phyloP scores from a whole-genome alignment of 2,888 invertebrate genomes.

The Drosophila sordidapex region DNA sequence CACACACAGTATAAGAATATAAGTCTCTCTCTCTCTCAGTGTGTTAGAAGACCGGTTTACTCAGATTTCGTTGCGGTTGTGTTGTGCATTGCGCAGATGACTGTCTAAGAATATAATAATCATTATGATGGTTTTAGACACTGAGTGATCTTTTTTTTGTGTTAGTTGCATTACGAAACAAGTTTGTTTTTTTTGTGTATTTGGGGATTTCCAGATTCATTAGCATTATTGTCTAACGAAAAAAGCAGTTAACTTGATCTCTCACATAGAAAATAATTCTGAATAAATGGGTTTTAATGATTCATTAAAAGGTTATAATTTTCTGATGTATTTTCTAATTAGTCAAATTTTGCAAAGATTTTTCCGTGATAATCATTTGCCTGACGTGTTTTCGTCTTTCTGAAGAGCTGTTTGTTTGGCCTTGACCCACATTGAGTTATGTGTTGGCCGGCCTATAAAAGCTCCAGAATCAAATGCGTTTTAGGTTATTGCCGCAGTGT shows the following conservation, averaged over 20 bases:
- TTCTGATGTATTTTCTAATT: not conserved
- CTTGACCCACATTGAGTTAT: slow-evolving; percentile 72
- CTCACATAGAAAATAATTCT: slow-evolving; percentile 24
- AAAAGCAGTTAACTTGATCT: slow-evolving; percentile 15
- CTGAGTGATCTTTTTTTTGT: slow-evolving; percentile 20
- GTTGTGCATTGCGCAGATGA: slow-evolving; percentile 29
- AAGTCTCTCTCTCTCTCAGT: slow-evolving; percentile 1
- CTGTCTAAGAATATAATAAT: slow-evolving; percentile 7
- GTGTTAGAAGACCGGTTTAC: not conserved
- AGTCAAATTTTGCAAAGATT: not conserved
- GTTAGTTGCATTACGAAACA: slow-evolving; percentile 36
- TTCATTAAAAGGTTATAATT: not conserved
- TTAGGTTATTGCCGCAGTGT: slow-evolving; percentile 24
- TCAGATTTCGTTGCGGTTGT: slow-evolving; percentile 4
- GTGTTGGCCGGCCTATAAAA: slow-evolving; percentile 38
- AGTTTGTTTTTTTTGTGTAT: slow-evolving; percentile 23
- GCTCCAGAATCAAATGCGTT: slow-evolving; percentile 47
- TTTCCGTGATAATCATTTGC: not conserved
- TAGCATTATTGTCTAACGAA: slow-evolving; percentile 34
- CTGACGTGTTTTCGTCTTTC: slow-evolving; percentile 1
- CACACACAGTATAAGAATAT: slow-evolving; percentile 9
- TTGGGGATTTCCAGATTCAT: slow-evolving; percentile 49
- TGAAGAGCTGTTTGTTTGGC: slow-evolving; percentile 55
- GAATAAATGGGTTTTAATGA: slow-evolving; percentile 14
- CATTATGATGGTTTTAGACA: slow-evolving; percentile 2